Evolutionary conservation across 2,888 invertebrate species (phyloP).

Genomic region (Gari tellinella): DNA sequence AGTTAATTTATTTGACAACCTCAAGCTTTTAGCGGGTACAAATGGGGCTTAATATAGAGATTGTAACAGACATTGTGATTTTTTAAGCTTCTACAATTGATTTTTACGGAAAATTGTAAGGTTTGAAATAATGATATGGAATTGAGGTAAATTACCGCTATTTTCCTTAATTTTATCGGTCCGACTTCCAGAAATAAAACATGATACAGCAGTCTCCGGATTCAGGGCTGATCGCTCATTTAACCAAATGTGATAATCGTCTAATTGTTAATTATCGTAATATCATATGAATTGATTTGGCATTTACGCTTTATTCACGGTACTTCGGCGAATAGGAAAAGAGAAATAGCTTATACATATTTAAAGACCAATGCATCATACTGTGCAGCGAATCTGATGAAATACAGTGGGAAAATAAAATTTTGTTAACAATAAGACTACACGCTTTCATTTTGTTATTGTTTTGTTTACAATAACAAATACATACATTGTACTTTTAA

Average conservation of each 20-base stretch:
- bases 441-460: too few relatives aligned
- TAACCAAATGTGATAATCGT: slow-evolving; percentile 41
- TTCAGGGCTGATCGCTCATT: slow-evolving; percentile 10
- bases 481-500: too few relatives aligned
- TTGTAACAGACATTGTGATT: slow-evolving; percentile 45
- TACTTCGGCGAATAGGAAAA: too few relatives aligned
- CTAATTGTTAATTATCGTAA: slow-evolving; percentile 35
- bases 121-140: slow-evolving; percentile 72
- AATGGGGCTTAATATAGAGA: slow-evolving; percentile 59
- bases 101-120: slow-evolving; percentile 69
- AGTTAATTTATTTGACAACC: slow-evolving; percentile 79
- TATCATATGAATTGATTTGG: slow-evolving; percentile 12
- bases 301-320: too few relatives aligned
- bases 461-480: too few relatives aligned
- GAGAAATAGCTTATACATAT: too few relatives aligned
- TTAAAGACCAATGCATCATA: too few relatives aligned
- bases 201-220: slow-evolving; percentile 4
- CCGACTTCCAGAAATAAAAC: slow-evolving; percentile 40
- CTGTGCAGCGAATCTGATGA: too few relatives aligned
- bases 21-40: slow-evolving; percentile 63
- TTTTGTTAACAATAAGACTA: too few relatives aligned
- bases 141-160: slow-evolving; percentile 73
- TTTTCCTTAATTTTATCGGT: slow-evolving; percentile 73
- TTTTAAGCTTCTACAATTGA: slow-evolving; percentile 61
- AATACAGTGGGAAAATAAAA: too few relatives aligned